Evolutionary conservation across 2,888 invertebrate species (phyloP).

Genomic region (Drosophila cognata): DNA sequence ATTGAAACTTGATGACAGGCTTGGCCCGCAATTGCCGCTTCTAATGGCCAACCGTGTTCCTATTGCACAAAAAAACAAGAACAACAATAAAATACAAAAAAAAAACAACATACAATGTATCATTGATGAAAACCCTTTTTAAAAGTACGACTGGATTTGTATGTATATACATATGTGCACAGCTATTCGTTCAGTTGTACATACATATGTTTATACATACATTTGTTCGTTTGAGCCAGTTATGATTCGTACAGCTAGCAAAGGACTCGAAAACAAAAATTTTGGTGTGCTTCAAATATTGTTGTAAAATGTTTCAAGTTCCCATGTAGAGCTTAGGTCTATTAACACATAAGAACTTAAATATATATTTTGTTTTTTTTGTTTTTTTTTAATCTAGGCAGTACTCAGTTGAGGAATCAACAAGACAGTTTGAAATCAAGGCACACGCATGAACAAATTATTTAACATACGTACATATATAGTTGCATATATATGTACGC

Average conservation of each 20-base stretch:
- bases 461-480: not conserved
- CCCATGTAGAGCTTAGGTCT: conserved; percentile 28
- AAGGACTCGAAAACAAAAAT: conserved; percentile 1
- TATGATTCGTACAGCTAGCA: not conserved
- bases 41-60: conserved; percentile 40
- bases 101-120: conserved; percentile 5
- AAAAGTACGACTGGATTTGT: not conserved
- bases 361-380: not conserved
- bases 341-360: not conserved
- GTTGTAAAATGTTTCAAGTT: conserved; percentile 40
- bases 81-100: not conserved
- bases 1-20: conserved; percentile 25
- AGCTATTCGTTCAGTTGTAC: conserved; percentile 3
- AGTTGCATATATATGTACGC: conserved; percentile 3
- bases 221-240: not conserved
- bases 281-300: conserved; percentile 32
- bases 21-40: conserved; percentile 30
- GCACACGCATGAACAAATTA: not conserved
- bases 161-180: conserved; percentile 1
- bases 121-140: conserved; percentile 5
- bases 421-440: not conserved
- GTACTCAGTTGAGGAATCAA: not conserved
- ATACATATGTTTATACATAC: not conserved
- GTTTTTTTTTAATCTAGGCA: not conserved
- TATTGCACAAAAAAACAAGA: conserved; percentile 29